These are phyloP conservation scores for Ceratosolen fusciceps DNA, from an alignment of 1,140 invertebrate species.

Conservation along the genomic window DNA sequence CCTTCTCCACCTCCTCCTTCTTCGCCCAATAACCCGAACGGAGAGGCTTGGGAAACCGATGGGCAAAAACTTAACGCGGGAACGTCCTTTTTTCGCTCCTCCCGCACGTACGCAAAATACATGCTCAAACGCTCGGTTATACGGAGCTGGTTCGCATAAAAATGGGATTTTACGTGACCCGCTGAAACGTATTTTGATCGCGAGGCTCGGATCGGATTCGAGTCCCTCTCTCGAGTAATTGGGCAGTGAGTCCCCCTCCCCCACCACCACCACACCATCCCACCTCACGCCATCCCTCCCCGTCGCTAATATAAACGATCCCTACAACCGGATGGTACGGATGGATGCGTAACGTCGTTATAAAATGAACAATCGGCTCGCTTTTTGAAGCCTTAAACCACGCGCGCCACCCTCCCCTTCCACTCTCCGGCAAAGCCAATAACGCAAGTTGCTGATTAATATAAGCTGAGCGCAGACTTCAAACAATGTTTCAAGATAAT, in stretches of 20 bases:
- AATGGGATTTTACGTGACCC: conserved; percentile 12
- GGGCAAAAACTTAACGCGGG: conserved; percentile 23
- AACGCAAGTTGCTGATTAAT: no score
- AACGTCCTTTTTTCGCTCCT: conserved; percentile 6
- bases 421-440: no score
- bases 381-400: no score
- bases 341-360: no score
- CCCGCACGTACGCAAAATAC: not conserved
- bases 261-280: not conserved
- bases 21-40: no score
- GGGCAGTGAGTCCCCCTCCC: not conserved
- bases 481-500: no score
- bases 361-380: no score
- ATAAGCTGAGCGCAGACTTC: no score
- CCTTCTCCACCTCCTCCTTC: no score
- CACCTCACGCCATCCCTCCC: not conserved
- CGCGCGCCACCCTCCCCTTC: no score
- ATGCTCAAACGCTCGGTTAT: conserved; percentile 6
- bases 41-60: not conserved
- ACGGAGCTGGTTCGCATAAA: conserved; percentile 22
- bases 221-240: not conserved
- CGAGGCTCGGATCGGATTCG: conserved; percentile 5
- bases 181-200: conserved; percentile 22
- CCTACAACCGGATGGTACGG: no score
- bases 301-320: not conserved